A percentile compares a stretch with the other conserved stretches of the same genome.
Conservation (phyloP, 92 coral and sea anemone genomes). For the Phymanthus crucifer region DNA sequence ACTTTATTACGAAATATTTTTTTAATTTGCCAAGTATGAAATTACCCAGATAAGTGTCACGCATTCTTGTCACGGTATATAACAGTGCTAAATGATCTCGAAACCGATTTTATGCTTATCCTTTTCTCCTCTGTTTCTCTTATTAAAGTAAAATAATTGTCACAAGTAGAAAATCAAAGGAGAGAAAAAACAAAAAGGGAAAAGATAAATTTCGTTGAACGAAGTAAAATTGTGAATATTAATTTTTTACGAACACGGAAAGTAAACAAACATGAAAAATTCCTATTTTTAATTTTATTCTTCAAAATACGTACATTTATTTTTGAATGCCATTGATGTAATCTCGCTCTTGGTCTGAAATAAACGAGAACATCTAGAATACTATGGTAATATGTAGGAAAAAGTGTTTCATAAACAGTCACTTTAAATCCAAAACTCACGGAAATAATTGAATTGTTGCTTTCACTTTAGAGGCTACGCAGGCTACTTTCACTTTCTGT, state of each 20-base stretch:
- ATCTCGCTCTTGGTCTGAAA: conserved; percentile 2
- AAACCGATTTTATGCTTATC: too few species aligned
- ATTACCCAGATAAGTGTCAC: too few species aligned
- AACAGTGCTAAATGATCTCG: too few species aligned
- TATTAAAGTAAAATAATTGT: not conserved
- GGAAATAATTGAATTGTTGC: not conserved
- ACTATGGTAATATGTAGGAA: not conserved
- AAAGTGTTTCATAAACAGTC: not conserved
- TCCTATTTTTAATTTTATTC: not conserved
- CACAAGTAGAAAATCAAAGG: not conserved
- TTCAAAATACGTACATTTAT: conserved; percentile 10
- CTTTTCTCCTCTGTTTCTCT: not conserved
- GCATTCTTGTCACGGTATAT: too few species aligned
- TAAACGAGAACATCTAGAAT: conserved; percentile 5
- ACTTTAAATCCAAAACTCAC: not conserved
- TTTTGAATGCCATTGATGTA: conserved; percentile 1
- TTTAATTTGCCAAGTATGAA: not conserved
- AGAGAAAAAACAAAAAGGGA: not conserved
- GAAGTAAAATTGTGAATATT: conserved; percentile 1
- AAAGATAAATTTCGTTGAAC: conserved; percentile 1
- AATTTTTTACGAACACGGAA: conserved; percentile 3
- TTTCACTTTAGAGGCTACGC: conserved; percentile 9
- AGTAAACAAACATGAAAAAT: conserved; percentile 5
- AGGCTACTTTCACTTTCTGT: too few species aligned
- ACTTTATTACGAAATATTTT: not conserved